Percentiles rank a stretch among this genome's conserved stretches.
Evolutionary conservation across 1,140 invertebrate species (phyloP).

Genomic region (Drosophila virilis): DNA sequence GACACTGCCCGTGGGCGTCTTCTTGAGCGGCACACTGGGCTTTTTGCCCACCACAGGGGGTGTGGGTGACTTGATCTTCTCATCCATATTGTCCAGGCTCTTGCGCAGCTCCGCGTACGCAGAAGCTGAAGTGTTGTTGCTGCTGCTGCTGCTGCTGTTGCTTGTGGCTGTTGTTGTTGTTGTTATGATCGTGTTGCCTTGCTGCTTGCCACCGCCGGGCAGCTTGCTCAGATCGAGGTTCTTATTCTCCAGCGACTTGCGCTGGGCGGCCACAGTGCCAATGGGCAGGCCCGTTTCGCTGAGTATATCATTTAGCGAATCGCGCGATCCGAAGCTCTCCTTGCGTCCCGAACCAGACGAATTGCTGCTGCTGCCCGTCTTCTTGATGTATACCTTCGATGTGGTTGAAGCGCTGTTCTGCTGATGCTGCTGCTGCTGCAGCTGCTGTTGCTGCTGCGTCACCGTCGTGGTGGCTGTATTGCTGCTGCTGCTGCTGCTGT

Average conservation of each 20-base stretch:
- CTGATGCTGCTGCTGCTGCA: slow-evolving; percentile 51
- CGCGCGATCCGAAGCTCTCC: slow-evolving; percentile 82
- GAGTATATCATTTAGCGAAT: slow-evolving; percentile 83
- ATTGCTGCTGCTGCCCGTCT: slow-evolving; percentile 67
- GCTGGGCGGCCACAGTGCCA: slow-evolving; percentile 85
- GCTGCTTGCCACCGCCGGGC: slow-evolving; percentile 45
- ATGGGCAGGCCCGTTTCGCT: slow-evolving; percentile 76
- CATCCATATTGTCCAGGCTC: slow-evolving; percentile 80
- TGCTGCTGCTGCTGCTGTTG: slow-evolving; percentile 31
- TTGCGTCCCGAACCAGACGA: slow-evolving; percentile 71
- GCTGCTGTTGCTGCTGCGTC: slow-evolving; percentile 52
- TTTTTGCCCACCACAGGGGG: slow-evolving; percentile 85
- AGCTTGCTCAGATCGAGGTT: slow-evolving; percentile 77
- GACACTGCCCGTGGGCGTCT: slow-evolving; percentile 86
- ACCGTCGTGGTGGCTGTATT: slow-evolving; percentile 56
- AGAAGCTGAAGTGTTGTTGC: slow-evolving; percentile 35
- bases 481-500: slow-evolving; percentile 53
- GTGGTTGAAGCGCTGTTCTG: slow-evolving; percentile 53
- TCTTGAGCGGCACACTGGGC: slow-evolving; percentile 87
- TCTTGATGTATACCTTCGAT: slow-evolving; percentile 81
- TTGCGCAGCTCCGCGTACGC: slow-evolving; percentile 69
- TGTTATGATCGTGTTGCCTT: slow-evolving; percentile 25
- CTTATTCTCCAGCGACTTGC: slow-evolving; percentile 85
- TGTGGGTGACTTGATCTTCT: slow-evolving; percentile 78
- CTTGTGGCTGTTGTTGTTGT: slow-evolving; percentile 41